These are phyloP conservation scores for Pomatorhinus ruficollis DNA, from an alignment of 2,113 vertebrate species.

Conservation along the genomic window DNA sequence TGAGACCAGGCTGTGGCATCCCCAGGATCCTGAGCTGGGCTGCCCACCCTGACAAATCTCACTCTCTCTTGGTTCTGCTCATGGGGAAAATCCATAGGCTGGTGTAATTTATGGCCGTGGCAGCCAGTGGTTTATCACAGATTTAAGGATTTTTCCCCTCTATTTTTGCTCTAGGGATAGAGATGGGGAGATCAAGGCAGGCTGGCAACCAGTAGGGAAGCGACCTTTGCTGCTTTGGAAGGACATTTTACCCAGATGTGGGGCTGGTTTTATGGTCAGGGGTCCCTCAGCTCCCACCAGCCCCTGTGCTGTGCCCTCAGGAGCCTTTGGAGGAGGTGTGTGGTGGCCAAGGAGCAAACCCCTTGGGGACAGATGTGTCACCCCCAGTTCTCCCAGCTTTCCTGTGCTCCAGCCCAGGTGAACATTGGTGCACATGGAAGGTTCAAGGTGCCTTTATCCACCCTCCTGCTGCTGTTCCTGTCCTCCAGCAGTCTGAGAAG, in stretches of 20 bases:
- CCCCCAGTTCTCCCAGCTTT: neutral
- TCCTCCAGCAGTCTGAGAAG: neutral
- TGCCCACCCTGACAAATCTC: neutral
- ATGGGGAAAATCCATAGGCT: neutral
- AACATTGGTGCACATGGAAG: rapidly evolving
- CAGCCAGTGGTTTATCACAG: neutral
- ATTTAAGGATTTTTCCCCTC: neutral
- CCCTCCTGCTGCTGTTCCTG: neutral
- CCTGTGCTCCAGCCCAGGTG: neutral
- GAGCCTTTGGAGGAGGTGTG: neutral
- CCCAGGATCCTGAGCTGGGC: neutral
- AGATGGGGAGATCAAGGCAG: neutral
- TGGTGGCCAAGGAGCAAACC: neutral
- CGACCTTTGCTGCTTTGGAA: neutral
- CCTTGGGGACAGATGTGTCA: neutral
- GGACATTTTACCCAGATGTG: neutral
- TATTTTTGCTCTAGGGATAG: neutral
- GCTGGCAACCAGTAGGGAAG: neutral
- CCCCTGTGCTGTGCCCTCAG: neutral
- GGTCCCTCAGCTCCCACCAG: neutral
- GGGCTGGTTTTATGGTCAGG: neutral
- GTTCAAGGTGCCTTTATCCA: neutral
- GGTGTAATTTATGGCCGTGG: neutral
- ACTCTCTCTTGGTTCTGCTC: rapidly evolving
- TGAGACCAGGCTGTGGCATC: rapidly evolving